These are phyloP conservation scores for Enteromius mattozi DNA, from an alignment of 2,797 vertebrate genomes.

Conservation along the genomic window DNA sequence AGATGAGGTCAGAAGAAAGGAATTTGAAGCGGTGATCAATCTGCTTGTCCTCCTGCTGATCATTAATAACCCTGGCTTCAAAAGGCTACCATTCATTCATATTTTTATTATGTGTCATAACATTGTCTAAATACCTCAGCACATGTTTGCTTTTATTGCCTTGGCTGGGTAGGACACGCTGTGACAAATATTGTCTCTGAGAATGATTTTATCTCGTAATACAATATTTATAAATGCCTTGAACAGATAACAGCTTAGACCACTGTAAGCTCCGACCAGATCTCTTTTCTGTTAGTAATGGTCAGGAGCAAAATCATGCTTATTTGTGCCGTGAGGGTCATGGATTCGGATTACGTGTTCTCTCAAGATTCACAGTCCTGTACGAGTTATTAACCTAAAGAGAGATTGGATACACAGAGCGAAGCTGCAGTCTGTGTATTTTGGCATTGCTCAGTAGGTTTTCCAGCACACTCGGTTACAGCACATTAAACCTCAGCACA, in stretches of 20 bases:
- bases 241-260: slow-evolving; percentile 2
- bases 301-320: slow-evolving; percentile 17
- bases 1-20: slow-evolving; percentile 23
- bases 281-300: background rate
- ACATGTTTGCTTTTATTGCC: slow-evolving; percentile 10
- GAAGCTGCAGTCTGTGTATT: slow-evolving; percentile 35
- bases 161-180: background rate
- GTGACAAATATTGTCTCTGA: background rate
- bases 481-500: slow-evolving; percentile 31
- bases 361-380: slow-evolving; percentile 15
- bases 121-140: slow-evolving; percentile 8
- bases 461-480: slow-evolving; percentile 19
- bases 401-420: slow-evolving; percentile 35
- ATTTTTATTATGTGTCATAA: slow-evolving; percentile 22
- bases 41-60: slow-evolving; percentile 31
- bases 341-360: slow-evolving; percentile 4
- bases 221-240: background rate
- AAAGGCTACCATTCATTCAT: slow-evolving; percentile 11
- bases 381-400: slow-evolving; percentile 29
- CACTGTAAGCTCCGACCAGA: slow-evolving; percentile 24
- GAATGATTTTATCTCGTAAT: background rate
- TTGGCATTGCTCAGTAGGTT: slow-evolving; percentile 41
- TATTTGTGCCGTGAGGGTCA: slow-evolving; percentile 18
- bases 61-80: slow-evolving; percentile 9
- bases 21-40: slow-evolving; percentile 34